Evolutionary conservation across 2,797 vertebrate species (phyloP).

Genomic region (Gallinago stenura): DNA sequence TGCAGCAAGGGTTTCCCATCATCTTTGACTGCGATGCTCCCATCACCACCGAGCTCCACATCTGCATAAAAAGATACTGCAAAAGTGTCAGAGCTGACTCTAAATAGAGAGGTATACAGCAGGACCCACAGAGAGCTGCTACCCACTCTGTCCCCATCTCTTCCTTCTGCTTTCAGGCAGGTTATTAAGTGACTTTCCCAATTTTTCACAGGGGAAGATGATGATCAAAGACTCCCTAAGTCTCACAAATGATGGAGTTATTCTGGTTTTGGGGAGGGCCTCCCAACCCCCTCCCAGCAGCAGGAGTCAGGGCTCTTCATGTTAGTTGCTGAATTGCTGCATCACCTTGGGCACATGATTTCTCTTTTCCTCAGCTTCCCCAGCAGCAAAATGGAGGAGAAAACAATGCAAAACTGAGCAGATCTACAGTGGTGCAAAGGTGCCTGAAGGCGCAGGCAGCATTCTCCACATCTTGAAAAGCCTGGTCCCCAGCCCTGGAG

Average conservation of each 20-base stretch:
- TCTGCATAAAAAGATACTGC: not conserved
- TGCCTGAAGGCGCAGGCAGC: not conserved
- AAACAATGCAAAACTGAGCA: not conserved
- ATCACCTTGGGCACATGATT: not conserved
- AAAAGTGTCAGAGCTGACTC: not conserved
- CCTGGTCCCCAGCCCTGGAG: not conserved
- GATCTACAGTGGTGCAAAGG: not conserved
- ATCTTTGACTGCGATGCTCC: not conserved
- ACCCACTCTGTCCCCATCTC: not conserved
- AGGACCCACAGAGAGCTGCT: not conserved
- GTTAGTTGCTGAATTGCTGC: not conserved
- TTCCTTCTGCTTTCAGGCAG: not conserved
- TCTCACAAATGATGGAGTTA: not conserved
- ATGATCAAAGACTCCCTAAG: not conserved
- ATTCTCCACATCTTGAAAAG: not conserved
- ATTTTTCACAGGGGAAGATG: not conserved
- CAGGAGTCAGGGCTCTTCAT: not conserved
- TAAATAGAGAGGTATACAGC: not conserved
- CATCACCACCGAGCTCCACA: fast-evolving
- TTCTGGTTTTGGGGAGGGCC: not conserved
- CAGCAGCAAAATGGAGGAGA: not conserved
- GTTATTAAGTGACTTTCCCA: not conserved
- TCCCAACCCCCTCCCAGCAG: fast-evolving
- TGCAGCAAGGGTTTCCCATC: not conserved
- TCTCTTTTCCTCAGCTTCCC: not conserved